These are phyloP conservation scores for Neoaliturus tenellus DNA, from an alignment of 2,888 invertebrate genomes.

Conservation along the genomic window DNA sequence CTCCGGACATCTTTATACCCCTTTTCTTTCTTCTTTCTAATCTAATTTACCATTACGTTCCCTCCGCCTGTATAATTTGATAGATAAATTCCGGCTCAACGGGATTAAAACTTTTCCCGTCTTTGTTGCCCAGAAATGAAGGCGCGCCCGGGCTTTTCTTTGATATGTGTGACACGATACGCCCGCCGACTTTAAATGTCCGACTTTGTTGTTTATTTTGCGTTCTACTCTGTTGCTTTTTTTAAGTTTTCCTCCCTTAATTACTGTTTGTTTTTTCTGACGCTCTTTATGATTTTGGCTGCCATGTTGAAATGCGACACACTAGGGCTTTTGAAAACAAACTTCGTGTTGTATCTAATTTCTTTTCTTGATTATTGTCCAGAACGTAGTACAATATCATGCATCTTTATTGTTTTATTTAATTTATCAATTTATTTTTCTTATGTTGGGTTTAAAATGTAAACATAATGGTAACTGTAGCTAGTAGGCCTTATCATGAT, in stretches of 20 bases:
- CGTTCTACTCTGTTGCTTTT: conserved; percentile 33
- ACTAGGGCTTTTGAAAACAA: not conserved
- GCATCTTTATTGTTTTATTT: too few species aligned
- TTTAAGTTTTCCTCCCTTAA: conserved; percentile 36
- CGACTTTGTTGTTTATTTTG: conserved; percentile 48
- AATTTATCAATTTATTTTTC: too few species aligned
- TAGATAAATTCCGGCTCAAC: conserved; percentile 53
- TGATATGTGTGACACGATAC: conserved; percentile 50
- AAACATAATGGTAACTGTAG: too few species aligned
- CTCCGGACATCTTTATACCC: conserved; percentile 45
- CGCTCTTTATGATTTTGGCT: conserved; percentile 2
- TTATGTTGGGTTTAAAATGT: too few species aligned
- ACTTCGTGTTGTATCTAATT: too few species aligned
- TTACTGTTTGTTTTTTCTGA: conserved; percentile 13
- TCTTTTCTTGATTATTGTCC: too few species aligned
- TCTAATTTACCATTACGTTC: conserved; percentile 49
- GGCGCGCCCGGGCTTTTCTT: conserved; percentile 43
- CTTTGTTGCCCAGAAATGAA: conserved; percentile 52
- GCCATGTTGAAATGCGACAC: conserved; percentile 1
- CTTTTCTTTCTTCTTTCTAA: conserved; percentile 52
- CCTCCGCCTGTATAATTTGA: conserved; percentile 53
- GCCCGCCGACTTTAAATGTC: conserved; percentile 46
- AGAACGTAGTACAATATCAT: too few species aligned
- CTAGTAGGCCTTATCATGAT: too few species aligned
- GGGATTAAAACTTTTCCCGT: conserved; percentile 53